A percentile compares a stretch with the other conserved stretches of the same genome.
These are phyloP conservation scores for Acromyrmex charruanus DNA, from an alignment of 1,140 invertebrate genomes.

Conservation along the genomic window DNA sequence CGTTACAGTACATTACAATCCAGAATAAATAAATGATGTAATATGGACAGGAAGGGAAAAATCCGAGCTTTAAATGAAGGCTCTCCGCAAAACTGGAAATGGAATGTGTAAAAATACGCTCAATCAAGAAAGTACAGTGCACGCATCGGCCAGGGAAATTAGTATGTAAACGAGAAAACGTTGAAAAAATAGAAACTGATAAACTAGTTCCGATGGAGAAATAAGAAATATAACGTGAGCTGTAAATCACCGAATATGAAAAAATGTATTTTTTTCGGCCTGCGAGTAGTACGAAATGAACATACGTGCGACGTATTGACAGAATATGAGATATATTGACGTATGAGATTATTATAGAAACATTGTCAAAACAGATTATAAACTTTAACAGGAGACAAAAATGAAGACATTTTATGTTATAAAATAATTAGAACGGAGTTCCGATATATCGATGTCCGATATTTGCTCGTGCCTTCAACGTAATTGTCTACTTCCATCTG, in stretches of 20 bases:
- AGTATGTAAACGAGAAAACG: conserved; percentile 37
- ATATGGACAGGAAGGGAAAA: conserved; percentile 35
- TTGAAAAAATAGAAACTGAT: conserved; percentile 14
- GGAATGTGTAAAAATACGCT: conserved; percentile 63
- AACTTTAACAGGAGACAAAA: conserved; percentile 37
- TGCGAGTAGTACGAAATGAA: conserved; percentile 8
- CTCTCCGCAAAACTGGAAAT: conserved; percentile 64
- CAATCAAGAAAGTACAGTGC: conserved; percentile 27
- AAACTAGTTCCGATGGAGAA: not conserved
- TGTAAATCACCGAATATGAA: conserved; percentile 3
- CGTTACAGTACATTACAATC: not conserved
- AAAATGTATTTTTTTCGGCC: not conserved
- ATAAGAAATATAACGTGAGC: not conserved
- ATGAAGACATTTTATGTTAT: conserved; percentile 31
- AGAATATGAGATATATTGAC: conserved; percentile 14
- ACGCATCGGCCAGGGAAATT: conserved; percentile 33
- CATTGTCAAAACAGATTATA: conserved; percentile 31
- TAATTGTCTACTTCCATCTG: conserved; percentile 53
- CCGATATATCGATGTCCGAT: conserved; percentile 58
- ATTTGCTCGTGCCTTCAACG: conserved; percentile 25
- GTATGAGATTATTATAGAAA: conserved; percentile 19
- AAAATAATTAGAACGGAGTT: conserved; percentile 49
- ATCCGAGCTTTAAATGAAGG: conserved; percentile 56
- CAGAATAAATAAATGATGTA: conserved; percentile 55
- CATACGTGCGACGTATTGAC: not conserved